Percentiles rank a stretch among this genome's conserved stretches.
Conservation (phyloP, 2,888 invertebrate species). For the Azorinus chamasolen region DNA sequence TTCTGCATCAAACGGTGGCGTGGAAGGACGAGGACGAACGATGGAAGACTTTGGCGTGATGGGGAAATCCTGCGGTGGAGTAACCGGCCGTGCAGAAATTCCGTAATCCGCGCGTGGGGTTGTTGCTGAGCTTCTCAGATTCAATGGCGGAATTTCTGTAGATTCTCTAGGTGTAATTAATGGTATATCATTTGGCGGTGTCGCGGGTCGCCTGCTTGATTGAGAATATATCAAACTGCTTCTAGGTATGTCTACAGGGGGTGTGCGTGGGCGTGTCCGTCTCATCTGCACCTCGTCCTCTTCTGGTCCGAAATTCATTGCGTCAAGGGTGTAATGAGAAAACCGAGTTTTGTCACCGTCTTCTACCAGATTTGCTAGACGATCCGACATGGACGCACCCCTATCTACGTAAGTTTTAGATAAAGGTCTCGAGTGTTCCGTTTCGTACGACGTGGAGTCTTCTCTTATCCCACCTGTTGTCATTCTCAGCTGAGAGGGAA, state of each 20-base stretch:
- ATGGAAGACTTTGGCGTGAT: slow-evolving; percentile 52
- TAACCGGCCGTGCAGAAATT: slow-evolving; percentile 26
- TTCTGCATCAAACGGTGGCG: slow-evolving; percentile 49
- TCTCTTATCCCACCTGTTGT: slow-evolving; percentile 28
- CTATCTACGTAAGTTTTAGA: slow-evolving; percentile 16
- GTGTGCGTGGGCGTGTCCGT: slow-evolving; percentile 40
- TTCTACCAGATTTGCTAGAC: slow-evolving; percentile 55
- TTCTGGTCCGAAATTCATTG: slow-evolving; percentile 40
- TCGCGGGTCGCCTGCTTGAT: slow-evolving; percentile 30
- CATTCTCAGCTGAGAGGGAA: slow-evolving; percentile 25
- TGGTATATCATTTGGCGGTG: slow-evolving; percentile 61
- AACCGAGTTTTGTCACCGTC: slow-evolving; percentile 60
- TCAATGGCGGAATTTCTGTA: slow-evolving; percentile 56
- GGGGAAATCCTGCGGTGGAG: slow-evolving; percentile 55
- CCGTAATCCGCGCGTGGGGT: slow-evolving; percentile 40
- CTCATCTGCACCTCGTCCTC: slow-evolving; percentile 44
- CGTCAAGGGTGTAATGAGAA: slow-evolving; percentile 52
- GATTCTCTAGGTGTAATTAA: slow-evolving; percentile 54
- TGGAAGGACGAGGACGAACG: slow-evolving; percentile 38
- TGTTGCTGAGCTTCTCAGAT: slow-evolving; percentile 41
- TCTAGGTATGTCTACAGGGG: slow-evolving; percentile 42
- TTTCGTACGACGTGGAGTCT: slow-evolving; percentile 36
- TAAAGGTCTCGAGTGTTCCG: slow-evolving; percentile 30
- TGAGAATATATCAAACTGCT: slow-evolving; percentile 41
- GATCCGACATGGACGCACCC: slow-evolving; percentile 58